phyloP scores from a whole-genome alignment of 2,797 vertebrate genomes.

The Nasua narica region DNA sequence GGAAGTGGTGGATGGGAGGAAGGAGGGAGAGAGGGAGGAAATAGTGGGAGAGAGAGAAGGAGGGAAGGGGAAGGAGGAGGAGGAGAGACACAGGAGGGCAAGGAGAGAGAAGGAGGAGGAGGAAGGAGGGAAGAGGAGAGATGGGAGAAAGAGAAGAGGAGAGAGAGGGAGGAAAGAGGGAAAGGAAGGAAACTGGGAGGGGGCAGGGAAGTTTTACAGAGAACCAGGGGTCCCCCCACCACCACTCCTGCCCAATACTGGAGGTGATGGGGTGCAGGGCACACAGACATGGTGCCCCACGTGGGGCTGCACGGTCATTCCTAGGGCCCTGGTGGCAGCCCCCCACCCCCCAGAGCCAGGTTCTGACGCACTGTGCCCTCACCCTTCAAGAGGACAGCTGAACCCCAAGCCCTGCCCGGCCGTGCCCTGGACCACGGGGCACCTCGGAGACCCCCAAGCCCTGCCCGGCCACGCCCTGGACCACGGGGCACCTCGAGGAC shows the following conservation, averaged over 20 bases:
- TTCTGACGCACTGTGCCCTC: not conserved
- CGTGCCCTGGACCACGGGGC: not conserved
- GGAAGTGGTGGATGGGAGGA: no score
- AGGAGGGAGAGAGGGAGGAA: no score
- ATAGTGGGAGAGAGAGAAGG: no score
- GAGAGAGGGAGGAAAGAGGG: no score
- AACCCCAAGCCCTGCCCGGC: no score
- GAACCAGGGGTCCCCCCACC: not conserved
- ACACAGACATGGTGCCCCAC: accelerated
- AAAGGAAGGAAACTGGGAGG: no score
- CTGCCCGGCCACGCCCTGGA: not conserved
- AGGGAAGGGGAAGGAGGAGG: no score
- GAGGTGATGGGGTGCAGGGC: not conserved
- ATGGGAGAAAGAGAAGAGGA: no score
- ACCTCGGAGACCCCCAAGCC: not conserved
- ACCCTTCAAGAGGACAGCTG: accelerated
- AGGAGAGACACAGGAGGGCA: no score
- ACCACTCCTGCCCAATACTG: not conserved
- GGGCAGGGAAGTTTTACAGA: not conserved
- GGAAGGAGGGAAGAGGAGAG: no score
- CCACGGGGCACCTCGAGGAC: accelerated
- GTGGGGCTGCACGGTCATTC: not conserved
- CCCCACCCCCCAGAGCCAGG: not conserved
- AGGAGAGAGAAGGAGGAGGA: accelerated
- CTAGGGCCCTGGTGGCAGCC: not conserved